Base-by-base conservation (phyloP, 1,140 invertebrate species). In the Euschistus heros region DNA sequence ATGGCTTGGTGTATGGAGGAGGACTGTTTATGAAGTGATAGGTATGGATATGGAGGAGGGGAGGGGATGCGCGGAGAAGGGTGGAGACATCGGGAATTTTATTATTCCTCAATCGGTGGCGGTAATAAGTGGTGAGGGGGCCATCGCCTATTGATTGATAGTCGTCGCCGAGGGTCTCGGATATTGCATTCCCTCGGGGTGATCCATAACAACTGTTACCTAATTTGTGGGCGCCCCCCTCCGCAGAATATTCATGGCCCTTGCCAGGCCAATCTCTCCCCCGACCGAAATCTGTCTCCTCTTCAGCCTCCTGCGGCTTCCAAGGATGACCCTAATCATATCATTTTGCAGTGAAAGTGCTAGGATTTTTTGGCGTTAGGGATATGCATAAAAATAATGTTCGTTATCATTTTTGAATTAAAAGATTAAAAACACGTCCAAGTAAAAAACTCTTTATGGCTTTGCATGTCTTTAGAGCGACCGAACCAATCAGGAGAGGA, bases 201-300 rank as follows among this genome's bases (percentile, higher is more conserved):
- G 54, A 57, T 57, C 54, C 54, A 57, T 57, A 57, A 57, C 54
- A 57, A 57, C 54, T 57, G 54, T 57, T 57, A 57, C 54, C 54
- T 57, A 57, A 57, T 57, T 57, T 57, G 54, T 57, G 54, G 54
- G 18, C 24, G 18, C 24, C 54, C 54, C 15, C 22, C 22, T 3
- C 54, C 54, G 54, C 24, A 57, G 54, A 57, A 57, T 57, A 57
- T 57, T 57, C 54, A 57, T 57, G 54, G 54, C 6, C n/a, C 47
- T n/a, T 22, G 2, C 10, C 47, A 50, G 20, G n/a, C 47, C 47
- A 22, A 50, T 50, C 47, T 50, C 14, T n/a, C n/a, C 24, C 26
- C 24, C 18, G 22, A 18, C 52, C 2, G 17, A 54, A 13, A 54
- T 54, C 22, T 54, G 18, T 47, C 46, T 47, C 46, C 46, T 18